Conservation (phyloP, 2,113 vertebrate genomes). For the Rhinolophus sinicus region DNA sequence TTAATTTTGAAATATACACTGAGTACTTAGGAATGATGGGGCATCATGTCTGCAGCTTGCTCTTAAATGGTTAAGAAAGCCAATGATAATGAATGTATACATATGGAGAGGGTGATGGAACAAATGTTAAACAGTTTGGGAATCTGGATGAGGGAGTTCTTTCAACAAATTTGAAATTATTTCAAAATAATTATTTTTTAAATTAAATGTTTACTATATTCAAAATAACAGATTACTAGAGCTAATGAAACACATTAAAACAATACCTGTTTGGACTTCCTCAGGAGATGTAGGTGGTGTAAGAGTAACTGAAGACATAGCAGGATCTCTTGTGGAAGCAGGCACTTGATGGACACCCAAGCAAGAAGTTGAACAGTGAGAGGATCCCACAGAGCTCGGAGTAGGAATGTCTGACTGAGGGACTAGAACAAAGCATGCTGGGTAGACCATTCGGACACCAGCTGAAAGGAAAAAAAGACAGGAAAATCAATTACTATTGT, state of each 20-base stretch:
- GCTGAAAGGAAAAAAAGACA: constrained; percentile 83
- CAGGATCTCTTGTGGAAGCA: constrained; percentile 96
- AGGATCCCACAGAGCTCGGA: constrained; percentile 90
- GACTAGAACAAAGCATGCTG: constrained; percentile 96
- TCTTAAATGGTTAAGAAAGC: constrained; percentile 42
- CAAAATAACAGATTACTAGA: constrained; percentile 18
- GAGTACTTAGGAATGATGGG: background rate
- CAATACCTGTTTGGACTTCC: constrained; percentile 95
- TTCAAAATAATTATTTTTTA: constrained; percentile 36
- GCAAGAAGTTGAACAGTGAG: constrained; percentile 93
- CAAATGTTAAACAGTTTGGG: background rate
- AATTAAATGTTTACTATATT: background rate
- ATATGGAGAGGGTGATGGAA: background rate
- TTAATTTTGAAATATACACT: constrained; percentile 24
- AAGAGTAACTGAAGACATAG: constrained; percentile 97
- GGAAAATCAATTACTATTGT: constrained; percentile 30
- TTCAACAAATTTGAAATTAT: constrained; percentile 39
- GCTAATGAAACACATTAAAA: background rate
- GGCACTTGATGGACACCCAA: constrained; percentile 97
- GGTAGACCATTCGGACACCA: constrained; percentile 98
- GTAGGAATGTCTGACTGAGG: constrained; percentile 97
- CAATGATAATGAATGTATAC: background rate
- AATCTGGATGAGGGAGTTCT: background rate
- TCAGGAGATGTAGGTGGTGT: constrained; percentile 98
- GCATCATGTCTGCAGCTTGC: background rate